These are phyloP conservation scores for Thalassophryne amazonica DNA, from an alignment of 2,797 vertebrate genomes.

Conservation along the genomic window DNA sequence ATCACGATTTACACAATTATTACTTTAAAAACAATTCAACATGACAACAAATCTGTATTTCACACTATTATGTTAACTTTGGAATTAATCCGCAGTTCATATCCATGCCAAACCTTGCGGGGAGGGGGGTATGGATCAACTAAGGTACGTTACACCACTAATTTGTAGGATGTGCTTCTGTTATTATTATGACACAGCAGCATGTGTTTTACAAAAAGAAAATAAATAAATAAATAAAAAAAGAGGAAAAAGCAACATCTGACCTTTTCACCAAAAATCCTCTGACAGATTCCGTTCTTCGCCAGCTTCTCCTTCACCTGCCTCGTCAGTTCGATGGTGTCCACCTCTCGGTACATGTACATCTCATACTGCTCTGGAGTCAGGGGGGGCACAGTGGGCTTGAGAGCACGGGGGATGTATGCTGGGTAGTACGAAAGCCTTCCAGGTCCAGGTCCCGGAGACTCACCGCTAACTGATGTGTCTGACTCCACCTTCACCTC, in stretches of 20 bases:
- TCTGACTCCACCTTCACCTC: constrained; percentile 88
- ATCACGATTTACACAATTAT: no score
- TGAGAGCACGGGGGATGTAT: constrained; percentile 89
- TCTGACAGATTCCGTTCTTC: constrained; percentile 98
- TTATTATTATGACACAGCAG: no score
- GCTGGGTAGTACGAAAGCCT: constrained; percentile 88
- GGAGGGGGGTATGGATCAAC: no score
- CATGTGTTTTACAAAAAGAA: no score
- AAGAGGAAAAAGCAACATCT: constrained; percentile 5
- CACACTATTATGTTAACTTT: no score
- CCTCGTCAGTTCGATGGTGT: constrained; percentile 93
- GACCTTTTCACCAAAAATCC: constrained; percentile 99
- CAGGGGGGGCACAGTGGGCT: constrained; percentile 93
- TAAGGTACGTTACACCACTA: no score
- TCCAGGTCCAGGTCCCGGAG: constrained; percentile 58
- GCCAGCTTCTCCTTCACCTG: constrained; percentile 99
- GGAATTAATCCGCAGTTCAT: no score
- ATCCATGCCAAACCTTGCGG: no score
- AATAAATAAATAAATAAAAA: no score
- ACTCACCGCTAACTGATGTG: constrained; percentile 65
- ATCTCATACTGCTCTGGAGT: constrained; percentile 97
- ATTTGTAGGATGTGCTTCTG: no score
- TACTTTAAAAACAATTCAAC: no score
- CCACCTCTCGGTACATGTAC: constrained; percentile 99
- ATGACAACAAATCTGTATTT: no score